Percentiles rank a stretch among this genome's conserved stretches.
Evolutionary conservation across 2,888 invertebrate genomes (phyloP).

Genomic region (Nematopogon swammerdamellus): DNA sequence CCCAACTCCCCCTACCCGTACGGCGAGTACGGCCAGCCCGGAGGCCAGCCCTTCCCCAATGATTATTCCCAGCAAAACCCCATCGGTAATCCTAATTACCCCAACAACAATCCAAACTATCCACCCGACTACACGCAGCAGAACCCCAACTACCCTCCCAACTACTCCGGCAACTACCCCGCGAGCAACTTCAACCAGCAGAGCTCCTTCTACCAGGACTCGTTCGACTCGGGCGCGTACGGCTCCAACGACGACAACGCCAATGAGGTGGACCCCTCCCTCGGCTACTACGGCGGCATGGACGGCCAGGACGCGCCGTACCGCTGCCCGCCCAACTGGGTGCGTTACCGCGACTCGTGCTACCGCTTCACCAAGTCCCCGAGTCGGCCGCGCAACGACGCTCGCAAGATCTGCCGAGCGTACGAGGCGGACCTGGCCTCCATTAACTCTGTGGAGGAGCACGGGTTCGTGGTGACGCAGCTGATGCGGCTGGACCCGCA

Average conservation of each 20-base stretch:
- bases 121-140: background rate
- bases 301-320: conserved; percentile 43
- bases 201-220: conserved; percentile 41
- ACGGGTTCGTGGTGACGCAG: conserved; percentile 80
- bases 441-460: conserved; percentile 80
- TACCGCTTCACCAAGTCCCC: conserved; percentile 90
- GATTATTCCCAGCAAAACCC: background rate
- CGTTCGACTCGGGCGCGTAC: conserved; percentile 29
- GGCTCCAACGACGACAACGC: conserved; percentile 17
- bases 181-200: conserved; percentile 34
- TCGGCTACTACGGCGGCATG: conserved; percentile 37
- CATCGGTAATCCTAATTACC: background rate
- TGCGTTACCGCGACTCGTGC: conserved; percentile 76
- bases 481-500: conserved; percentile 82
- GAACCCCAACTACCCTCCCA: conserved; percentile 1
- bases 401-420: conserved; percentile 79
- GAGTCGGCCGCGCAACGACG: conserved; percentile 73
- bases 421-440: conserved; percentile 78
- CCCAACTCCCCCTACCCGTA: background rate
- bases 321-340: conserved; percentile 83
- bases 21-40: background rate
- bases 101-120: background rate
- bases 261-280: conserved; percentile 37
- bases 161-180: background rate
- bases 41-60: background rate